Base-by-base conservation (phyloP, 1,140 invertebrate genomes). In the Atta cephalotes region DNA sequence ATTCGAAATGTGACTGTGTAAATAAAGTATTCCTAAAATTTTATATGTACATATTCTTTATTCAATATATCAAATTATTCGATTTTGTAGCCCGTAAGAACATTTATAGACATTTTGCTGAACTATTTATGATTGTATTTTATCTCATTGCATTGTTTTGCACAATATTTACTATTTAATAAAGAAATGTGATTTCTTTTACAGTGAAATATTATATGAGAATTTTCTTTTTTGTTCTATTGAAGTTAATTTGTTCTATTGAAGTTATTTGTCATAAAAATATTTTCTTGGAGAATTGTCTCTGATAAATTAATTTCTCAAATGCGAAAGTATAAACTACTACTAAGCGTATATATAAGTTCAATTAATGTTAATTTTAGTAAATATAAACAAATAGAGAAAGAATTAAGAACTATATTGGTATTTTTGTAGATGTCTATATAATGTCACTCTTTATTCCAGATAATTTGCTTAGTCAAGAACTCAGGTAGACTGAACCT, bases 381-480 rank as follows among this genome's bases (percentile, higher is more conserved):
- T 9, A 60, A 12, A 60, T 77, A 18, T 18, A 35, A 62, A 16
- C 28, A 16, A 0, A 5, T 56, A 12, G 6, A 2, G 1, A 45
- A 53, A 56, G 16, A 72, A 71, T 80, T 18, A 28, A 25, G 60
- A 53, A 0, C 6, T 53, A 86, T 70, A 35, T 58, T 18, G 31
- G 0, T 58, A 51, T 45, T 81, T 71, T 45, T 62, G 12, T 16
- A 2, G 7, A 72, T 3, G 4, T 18, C 0, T 6, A 45, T 25
- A 39, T 68, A 28, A 10, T 31, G n/a, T 74, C 39, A 49, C 25
- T 82, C 12, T 82, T 84, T 51, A 49, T 74, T 39, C 28, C 7
- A 25, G 9, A 84, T 35, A 58, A 76, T 76, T 63, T 39, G 14
- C n/a, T 84, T 35, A 51, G 39, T 51, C 39, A 51, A 62, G 71